Percentiles rank a stretch among this genome's conserved stretches.
Conservation (phyloP, 2,797 vertebrate species). For the Gallinago solitaria region DNA sequence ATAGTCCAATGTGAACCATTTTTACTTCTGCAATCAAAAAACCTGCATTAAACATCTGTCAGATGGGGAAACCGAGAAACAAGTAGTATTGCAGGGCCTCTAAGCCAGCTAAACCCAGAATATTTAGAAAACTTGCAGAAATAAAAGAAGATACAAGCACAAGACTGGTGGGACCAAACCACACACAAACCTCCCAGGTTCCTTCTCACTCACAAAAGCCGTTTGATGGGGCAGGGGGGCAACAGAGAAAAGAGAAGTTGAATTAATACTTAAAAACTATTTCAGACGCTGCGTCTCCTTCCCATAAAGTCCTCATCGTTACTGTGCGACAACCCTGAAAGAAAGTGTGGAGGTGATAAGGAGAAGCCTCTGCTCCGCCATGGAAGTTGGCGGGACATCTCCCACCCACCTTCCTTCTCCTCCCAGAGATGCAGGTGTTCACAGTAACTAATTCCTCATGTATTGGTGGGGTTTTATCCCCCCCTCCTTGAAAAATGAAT, state of each 20-base stretch:
- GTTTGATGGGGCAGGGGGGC: background rate
- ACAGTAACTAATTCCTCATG: background rate
- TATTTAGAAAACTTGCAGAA: background rate
- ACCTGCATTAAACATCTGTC: background rate
- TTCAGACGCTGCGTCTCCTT: background rate
- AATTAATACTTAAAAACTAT: background rate
- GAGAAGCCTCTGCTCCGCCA: accelerated
- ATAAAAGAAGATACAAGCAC: background rate
- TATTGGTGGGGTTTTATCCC: no score
- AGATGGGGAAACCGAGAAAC: background rate
- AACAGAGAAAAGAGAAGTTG: background rate
- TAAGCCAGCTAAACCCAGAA: background rate
- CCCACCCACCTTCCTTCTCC: background rate
- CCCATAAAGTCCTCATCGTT: background rate
- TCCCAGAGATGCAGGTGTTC: background rate
- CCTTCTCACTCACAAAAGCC: background rate
- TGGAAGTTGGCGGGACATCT: background rate
- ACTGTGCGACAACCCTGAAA: background rate
- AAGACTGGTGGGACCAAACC: background rate
- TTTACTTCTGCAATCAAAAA: background rate
- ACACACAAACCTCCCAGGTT: background rate
- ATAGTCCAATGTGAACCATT: background rate
- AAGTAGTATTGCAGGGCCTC: background rate
- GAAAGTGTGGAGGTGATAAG: background rate
- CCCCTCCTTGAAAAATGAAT: background rate